Evolutionary conservation across 1,140 invertebrate species (phyloP), one percentile per base, ranked within the genome.

Genomic region (Anastrepha ludens): DNA sequence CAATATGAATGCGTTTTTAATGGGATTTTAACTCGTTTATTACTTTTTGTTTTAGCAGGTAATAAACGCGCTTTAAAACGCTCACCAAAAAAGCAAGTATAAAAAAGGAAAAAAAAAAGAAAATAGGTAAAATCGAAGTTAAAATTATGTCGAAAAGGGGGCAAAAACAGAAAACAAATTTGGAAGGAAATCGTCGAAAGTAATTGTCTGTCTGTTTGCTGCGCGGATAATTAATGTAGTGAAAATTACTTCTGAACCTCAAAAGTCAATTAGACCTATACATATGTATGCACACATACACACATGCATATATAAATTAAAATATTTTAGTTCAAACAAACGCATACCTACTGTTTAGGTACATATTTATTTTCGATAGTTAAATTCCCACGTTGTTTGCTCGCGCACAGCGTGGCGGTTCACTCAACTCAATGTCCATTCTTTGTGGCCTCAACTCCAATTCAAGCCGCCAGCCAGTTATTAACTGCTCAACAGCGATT

Each of bases 1-100:
- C 74, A 81, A 81, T 81, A 81, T 81, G 74, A 81, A 81, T 81
- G 74, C 74, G 74, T 81, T 81, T 81, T 81, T 81, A 81, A 81
- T 81, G 74, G 74, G 74, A 81, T 81, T 81, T 81, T 81, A 47
- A 55, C 74, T 50, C 74, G 15, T 44, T 11, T 74, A 74, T 55
- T n/a, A 2, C 41, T 74, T 74, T 74, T 41, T 74, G 64, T 39
- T 74, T 74, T 74, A 41, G 41, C 67, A 74, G 67, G 67, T 74
- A 74, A 74, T 74, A 74, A 74, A 74, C 67, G 67, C 67, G 67
- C 13, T 74, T 74, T 74, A 17, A 67, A 67, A 44, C 50, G 50
- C 39, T 74, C 67, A 44, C 7, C 41, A 44, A 55, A 74, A 74
- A 7, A 74, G 29, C 11, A 62, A 62, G 4, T 15, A 62, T 29